Percentiles rank a stretch among this genome's conserved stretches.
phyloP scores from a whole-genome alignment of 23 tunicate species.

The Aplidium turbinatum region DNA sequence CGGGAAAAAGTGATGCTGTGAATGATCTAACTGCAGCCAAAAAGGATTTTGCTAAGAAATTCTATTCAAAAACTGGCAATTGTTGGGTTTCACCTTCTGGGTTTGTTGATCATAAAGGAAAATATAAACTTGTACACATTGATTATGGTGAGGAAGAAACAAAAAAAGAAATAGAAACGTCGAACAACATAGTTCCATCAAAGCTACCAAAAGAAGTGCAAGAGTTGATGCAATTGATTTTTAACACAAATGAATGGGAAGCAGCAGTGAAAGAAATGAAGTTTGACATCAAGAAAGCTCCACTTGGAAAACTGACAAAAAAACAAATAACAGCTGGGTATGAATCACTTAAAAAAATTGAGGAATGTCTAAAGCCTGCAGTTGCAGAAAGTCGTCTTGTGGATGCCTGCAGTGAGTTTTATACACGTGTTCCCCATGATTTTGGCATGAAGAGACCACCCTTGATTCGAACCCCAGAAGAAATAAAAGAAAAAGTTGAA shows the following conservation, averaged over 20 bases:
- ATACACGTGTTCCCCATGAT: slow-evolving; percentile 88
- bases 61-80: slow-evolving; percentile 64
- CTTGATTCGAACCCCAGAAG: slow-evolving; percentile 40
- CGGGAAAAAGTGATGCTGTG: slow-evolving; percentile 25
- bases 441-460: slow-evolving; percentile 93
- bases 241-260: slow-evolving; percentile 69
- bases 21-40: not conserved
- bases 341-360: slow-evolving; percentile 60
- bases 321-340: slow-evolving; percentile 79
- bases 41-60: slow-evolving; percentile 52
- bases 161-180: slow-evolving; percentile 14
- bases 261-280: slow-evolving; percentile 80
- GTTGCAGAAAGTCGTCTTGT: slow-evolving; percentile 22
- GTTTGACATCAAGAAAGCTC: slow-evolving; percentile 80
- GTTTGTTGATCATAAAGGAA: slow-evolving; percentile 8
- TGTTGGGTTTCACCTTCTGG: slow-evolving; percentile 17
- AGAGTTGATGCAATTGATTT: slow-evolving; percentile 61
- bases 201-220: slow-evolving; percentile 55
- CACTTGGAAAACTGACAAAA: slow-evolving; percentile 80
- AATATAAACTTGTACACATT: slow-evolving; percentile 72
- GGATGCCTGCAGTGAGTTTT: slow-evolving; percentile 88
- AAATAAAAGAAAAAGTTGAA: slow-evolving; percentile 64
- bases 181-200: slow-evolving; percentile 35
- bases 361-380: slow-evolving; percentile 30
- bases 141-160: slow-evolving; percentile 67